Base-by-base conservation (phyloP, 2,888 invertebrate genomes). In the Cheilosia vulpina region DNA sequence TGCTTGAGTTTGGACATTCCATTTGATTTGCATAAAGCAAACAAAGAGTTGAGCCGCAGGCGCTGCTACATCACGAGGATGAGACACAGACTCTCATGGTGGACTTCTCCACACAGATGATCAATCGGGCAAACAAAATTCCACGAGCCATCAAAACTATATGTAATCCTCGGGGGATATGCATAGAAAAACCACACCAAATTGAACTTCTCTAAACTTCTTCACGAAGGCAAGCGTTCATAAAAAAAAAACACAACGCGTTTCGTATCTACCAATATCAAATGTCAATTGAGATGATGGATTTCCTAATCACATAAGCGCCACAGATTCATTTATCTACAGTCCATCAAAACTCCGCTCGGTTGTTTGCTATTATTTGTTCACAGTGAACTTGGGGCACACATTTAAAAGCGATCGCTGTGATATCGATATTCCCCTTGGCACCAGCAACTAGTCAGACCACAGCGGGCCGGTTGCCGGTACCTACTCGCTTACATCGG, bases 271-370 rank as follows among this genome's bases (percentile, higher is more conserved):
- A 15, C 45, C 53, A 68, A 69, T 68, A 75, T 53, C 65, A 38
- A 68, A 65, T 84, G 84, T 75, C 75, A 79, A 84, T 71, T 76
- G 21, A 17, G 52, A 84, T 84, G 79, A 84, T 79, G 84, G 75
- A 84, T 84, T 75, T 69, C 65, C 75, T 55, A 76, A 66, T 80
- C 79, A 71, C 65, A 19, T 79, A 75, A 84, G 84, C 79, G 63
- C 84, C 79, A 65, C 53, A 69, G 75, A 71, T 71, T 60, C 78
- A 73, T 79, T 84, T 78, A 84, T 69, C 79, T 75, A 65, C 58
- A 66, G 62, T 73, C 83, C 75, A 55, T 84, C 83, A 78, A 62
- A 62, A 68, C 43, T 55, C 50, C 31, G 55, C 62, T 62, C 31
- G n/a, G 24, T 53, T 53, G 43, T 15, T 62, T 41, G 41, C 55